Conservation (phyloP, 2,888 invertebrate species). For the Thysanoteuthis rhombus region DNA sequence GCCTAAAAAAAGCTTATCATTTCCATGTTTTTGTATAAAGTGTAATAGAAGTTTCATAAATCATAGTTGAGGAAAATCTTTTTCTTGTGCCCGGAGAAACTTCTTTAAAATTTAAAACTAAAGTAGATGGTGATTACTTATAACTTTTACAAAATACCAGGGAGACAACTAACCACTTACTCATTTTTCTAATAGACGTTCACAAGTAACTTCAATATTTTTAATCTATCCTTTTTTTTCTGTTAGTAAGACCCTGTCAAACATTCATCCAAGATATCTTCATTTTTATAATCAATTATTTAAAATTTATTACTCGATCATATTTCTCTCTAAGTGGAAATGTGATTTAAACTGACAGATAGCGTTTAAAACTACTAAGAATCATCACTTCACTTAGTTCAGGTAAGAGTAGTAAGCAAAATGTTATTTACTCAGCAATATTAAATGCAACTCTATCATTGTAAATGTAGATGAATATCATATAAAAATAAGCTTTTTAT, state of each 20-base stretch:
- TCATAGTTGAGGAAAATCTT: background rate
- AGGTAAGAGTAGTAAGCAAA: background rate
- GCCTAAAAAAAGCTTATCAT: background rate
- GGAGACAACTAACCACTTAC: background rate
- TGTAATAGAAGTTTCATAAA: background rate
- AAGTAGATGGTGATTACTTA: background rate
- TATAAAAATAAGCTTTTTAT: background rate
- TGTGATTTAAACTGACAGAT: background rate
- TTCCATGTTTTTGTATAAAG: background rate
- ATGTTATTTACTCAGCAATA: background rate
- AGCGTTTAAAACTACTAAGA: background rate
- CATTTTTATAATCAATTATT: background rate
- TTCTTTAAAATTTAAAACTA: background rate
- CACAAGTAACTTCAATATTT: background rate
- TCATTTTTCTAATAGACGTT: background rate
- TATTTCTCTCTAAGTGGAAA: conserved; percentile 12
- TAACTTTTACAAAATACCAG: background rate
- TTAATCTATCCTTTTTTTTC: background rate
- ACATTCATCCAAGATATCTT: background rate
- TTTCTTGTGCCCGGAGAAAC: background rate
- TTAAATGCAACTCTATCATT: background rate
- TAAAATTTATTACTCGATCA: background rate
- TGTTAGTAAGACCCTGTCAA: conserved; percentile 12
- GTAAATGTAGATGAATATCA: too few relatives aligned
- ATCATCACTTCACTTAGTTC: background rate